Percentiles rank a stretch among this genome's conserved stretches.
Evolutionary conservation across 2,888 invertebrate genomes (phyloP).

Genomic region (Phragmatobia fuliginosa): DNA sequence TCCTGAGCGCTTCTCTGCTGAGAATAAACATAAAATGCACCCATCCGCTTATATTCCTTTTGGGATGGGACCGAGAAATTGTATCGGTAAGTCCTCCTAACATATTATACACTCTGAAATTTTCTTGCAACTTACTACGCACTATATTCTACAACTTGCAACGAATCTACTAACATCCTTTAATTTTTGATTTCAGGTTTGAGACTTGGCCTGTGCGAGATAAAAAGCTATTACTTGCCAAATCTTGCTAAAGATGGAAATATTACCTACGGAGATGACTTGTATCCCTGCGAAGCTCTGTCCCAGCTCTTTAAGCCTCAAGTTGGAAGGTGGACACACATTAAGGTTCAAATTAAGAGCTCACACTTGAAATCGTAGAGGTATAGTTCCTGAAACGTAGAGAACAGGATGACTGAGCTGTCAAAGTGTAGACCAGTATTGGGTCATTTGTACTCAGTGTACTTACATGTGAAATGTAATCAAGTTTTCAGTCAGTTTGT

Average conservation of each 20-base stretch:
- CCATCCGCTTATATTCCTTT: constrained; percentile 64
- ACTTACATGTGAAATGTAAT: neutral
- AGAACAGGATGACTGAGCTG: too few species aligned
- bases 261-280: constrained; percentile 60
- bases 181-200: constrained; percentile 53
- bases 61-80: constrained; percentile 68
- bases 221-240: constrained; percentile 69
- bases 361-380: neutral
- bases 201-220: constrained; percentile 69
- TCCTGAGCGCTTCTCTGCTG: constrained; percentile 79
- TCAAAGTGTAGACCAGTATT: too few species aligned
- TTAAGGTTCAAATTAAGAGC: constrained; percentile 38
- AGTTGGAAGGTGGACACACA: constrained; percentile 65
- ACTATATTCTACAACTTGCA: too few species aligned
- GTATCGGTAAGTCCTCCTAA: constrained; percentile 60
- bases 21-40: constrained; percentile 59
- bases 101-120: too few species aligned
- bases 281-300: constrained; percentile 53
- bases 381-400: neutral
- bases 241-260: constrained; percentile 61
- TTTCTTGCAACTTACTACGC: too few species aligned
- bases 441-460: neutral
- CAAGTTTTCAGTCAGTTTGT: neutral
- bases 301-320: constrained; percentile 54
- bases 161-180: neutral